phyloP scores from a whole-genome alignment of 2,888 invertebrate species.

The Xylota segnis region DNA sequence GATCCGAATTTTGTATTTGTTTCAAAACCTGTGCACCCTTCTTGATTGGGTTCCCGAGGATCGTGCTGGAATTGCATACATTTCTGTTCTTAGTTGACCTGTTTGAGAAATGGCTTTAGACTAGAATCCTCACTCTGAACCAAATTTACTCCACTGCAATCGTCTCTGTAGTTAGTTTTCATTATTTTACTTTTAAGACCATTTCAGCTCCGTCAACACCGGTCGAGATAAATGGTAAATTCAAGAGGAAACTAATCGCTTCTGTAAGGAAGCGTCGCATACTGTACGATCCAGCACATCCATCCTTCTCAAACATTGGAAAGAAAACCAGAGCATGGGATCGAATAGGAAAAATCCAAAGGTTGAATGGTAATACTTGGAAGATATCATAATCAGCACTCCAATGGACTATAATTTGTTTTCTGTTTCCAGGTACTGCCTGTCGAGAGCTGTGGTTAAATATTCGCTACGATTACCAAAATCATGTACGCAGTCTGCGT shows the following conservation, averaged over 20 bases:
- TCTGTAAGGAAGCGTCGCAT: slow-evolving; percentile 78
- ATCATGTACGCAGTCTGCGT: slow-evolving; percentile 78
- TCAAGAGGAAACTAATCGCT: slow-evolving; percentile 78
- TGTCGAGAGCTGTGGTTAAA: slow-evolving; percentile 80
- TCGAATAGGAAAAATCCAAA: slow-evolving; percentile 77
- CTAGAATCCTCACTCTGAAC: too few relatives aligned
- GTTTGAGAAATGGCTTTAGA: too few relatives aligned
- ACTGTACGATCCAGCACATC: slow-evolving; percentile 79
- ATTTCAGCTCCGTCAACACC: slow-evolving; percentile 29
- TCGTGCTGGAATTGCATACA: too few relatives aligned
- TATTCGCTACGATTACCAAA: slow-evolving; percentile 80
- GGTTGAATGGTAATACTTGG: slow-evolving; percentile 70
- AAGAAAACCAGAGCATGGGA: slow-evolving; percentile 79
- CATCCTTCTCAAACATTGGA: slow-evolving; percentile 77
- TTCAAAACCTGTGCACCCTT: too few relatives aligned
- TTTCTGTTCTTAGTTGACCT: too few relatives aligned
- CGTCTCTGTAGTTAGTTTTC: slow-evolving; percentile 5
- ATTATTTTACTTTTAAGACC: slow-evolving; percentile 44
- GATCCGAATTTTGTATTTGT: too few relatives aligned
- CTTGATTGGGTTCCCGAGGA: too few relatives aligned
- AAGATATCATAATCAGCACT: neutral
- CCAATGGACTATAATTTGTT: neutral
- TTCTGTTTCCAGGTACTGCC: slow-evolving; percentile 58
- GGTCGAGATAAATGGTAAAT: slow-evolving; percentile 51
- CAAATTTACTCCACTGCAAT: neutral